A percentile compares a stretch with the other conserved stretches of the same genome.
These are phyloP conservation scores for Anhinga rufa DNA, from an alignment of 2,113 vertebrate genomes.

Conservation along the genomic window DNA sequence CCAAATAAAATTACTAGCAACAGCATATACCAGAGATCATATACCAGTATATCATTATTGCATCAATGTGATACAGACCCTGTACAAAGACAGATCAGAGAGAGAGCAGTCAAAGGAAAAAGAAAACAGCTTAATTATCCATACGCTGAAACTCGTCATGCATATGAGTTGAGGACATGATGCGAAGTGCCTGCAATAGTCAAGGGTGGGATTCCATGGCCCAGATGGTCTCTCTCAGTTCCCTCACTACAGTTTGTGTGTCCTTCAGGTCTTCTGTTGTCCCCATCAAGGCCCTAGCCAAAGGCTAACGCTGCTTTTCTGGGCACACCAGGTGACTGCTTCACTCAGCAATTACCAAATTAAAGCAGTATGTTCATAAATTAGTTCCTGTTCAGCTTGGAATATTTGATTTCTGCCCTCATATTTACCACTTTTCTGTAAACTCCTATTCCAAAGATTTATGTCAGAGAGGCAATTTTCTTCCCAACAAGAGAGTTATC, in stretches of 20 bases:
- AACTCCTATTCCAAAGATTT: constrained; percentile 17
- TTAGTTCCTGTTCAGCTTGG: not conserved
- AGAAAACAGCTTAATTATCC: not conserved
- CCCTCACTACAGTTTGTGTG: not conserved
- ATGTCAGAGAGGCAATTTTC: constrained; percentile 49
- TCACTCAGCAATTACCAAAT: not conserved
- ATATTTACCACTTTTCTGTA: not conserved
- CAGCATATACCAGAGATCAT: not conserved
- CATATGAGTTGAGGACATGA: not conserved
- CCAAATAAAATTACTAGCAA: not conserved
- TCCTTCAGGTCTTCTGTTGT: not conserved
- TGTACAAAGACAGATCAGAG: not conserved
- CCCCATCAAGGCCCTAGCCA: not conserved
- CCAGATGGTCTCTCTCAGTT: not conserved
- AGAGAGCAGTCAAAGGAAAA: not conserved
- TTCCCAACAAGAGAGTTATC: constrained; percentile 34
- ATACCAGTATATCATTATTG: not conserved
- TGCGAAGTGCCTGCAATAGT: not conserved
- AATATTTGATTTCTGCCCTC: not conserved
- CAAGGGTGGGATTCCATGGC: not conserved
- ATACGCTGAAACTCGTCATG: fast-evolving
- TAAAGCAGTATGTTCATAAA: not conserved
- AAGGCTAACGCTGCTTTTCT: not conserved
- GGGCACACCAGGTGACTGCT: not conserved
- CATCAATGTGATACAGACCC: not conserved